phyloP scores from a whole-genome alignment of 2,113 vertebrate species.

The Sylvia atricapilla region DNA sequence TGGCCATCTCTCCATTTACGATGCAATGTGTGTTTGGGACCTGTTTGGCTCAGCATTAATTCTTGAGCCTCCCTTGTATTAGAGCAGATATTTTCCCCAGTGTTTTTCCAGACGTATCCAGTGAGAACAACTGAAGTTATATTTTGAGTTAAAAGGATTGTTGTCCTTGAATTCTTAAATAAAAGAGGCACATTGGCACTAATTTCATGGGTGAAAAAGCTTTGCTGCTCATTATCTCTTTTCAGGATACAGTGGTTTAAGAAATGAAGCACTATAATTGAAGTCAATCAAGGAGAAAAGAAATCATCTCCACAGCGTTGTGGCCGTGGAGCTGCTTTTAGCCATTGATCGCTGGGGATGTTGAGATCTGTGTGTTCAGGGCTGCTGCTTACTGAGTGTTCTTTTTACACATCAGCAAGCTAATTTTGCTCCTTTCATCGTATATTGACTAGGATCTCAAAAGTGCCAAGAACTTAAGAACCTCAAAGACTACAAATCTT shows the following conservation, averaged over 20 bases:
- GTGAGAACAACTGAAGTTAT: not conserved
- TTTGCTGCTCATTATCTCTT: slow-evolving; percentile 51
- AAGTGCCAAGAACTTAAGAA: not conserved
- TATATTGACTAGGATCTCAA: not conserved
- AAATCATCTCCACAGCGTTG: not conserved
- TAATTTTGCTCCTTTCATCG: not conserved
- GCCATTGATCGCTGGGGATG: not conserved
- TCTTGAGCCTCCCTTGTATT: not conserved
- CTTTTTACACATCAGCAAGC: not conserved
- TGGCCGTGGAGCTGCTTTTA: not conserved
- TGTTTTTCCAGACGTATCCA: not conserved
- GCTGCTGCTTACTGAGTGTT: not conserved
- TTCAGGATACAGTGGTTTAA: slow-evolving; percentile 20
- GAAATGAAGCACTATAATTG: slow-evolving; percentile 55
- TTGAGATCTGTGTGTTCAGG: not conserved
- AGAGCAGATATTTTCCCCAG: not conserved
- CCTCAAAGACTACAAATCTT: not conserved
- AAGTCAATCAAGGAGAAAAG: slow-evolving; percentile 59
- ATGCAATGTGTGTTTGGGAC: not conserved
- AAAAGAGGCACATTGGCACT: slow-evolving; percentile 22
- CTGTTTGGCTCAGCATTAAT: not conserved
- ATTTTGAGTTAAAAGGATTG: slow-evolving; percentile 27
- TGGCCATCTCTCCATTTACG: not conserved
- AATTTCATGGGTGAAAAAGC: slow-evolving; percentile 60
- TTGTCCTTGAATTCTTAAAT: slow-evolving; percentile 45